Base-by-base conservation (phyloP, 2,797 vertebrate species). In the Manis pentadactyla region DNA sequence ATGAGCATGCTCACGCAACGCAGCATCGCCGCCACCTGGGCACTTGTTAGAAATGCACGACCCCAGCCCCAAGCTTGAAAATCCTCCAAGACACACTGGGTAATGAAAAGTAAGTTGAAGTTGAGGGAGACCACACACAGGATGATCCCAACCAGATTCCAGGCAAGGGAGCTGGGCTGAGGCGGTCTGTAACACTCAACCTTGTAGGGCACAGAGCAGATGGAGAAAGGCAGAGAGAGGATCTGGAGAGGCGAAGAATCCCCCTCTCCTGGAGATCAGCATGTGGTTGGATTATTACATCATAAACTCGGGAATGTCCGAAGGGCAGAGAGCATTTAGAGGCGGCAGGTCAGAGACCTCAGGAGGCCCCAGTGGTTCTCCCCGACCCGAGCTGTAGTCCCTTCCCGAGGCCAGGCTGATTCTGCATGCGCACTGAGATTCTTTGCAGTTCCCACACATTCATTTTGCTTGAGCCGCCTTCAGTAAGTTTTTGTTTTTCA, bases 361-460 rank as follows among this genome's bases (percentile, higher is more conserved):
- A 23, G 0, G 0, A 81, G n/a, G 34, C 27, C n/a, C 61, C 55
- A 29, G 2, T 0, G 25, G 27, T 2, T 68, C 55, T 31, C 19
- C 25, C 27, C 31, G 46, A 53, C 57, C 31, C 27, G 17, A 11
- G 31, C 3, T 10, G 25, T 7, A 23, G 8, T 7, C 31, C 63
- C 42, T 78, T 29, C 78, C 71, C 9, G 11, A 11, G n/a, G 27
- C 61, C 90, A 51, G 23, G 77, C 29, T 34, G 39, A 6, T 27
- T 59, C 53, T 9, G 18, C 34, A 46, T 49, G 31, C 7, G 81
- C 19, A 15, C 29, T 1, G 17, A 64, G 71, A 14, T 7, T 59
- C 66, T 59, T 15, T 13, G 25, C 61, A 55, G 37, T 17, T 61
- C 9, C 5, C 27, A 55, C 14, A 55, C 19, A 4, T 15, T 55